These are phyloP conservation scores for Microcebus tavaratra DNA, from an alignment of 2,113 vertebrate genomes.

Conservation along the genomic window DNA sequence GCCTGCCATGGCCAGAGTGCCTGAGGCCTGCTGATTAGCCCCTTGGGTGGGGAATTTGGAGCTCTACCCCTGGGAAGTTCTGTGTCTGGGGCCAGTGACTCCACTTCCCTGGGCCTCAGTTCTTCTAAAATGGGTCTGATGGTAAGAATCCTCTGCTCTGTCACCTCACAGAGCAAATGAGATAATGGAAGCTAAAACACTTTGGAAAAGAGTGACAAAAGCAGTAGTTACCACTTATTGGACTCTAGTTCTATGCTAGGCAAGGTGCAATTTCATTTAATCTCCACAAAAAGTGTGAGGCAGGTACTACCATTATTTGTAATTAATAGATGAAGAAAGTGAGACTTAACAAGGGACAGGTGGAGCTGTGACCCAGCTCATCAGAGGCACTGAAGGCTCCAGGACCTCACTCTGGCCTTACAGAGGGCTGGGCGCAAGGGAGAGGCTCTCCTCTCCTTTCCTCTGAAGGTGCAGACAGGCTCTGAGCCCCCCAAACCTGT, in stretches of 20 bases:
- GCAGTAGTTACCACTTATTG: not conserved
- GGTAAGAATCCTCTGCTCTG: not conserved
- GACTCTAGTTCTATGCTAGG: not conserved
- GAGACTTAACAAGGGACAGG: not conserved
- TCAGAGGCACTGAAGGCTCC: not conserved
- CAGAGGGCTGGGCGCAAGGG: too few relatives aligned
- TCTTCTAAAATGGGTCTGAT: not conserved
- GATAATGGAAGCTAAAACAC: not conserved
- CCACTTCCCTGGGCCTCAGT: not conserved
- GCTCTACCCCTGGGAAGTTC: not conserved
- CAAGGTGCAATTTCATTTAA: not conserved
- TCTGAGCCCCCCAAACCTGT: not conserved
- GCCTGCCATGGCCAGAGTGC: not conserved
- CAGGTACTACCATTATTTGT: not conserved
- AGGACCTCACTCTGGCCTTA: not conserved
- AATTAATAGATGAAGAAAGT: not conserved
- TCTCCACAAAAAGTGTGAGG: not conserved
- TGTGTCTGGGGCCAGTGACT: not conserved
- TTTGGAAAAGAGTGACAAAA: not conserved
- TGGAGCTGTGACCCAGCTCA: not conserved
- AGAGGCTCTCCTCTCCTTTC: not conserved
- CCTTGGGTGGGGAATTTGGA: not conserved
- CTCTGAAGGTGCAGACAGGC: not conserved
- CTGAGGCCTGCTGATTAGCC: not conserved
- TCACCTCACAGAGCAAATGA: conserved; percentile 20